Percentiles rank a stretch among this genome's conserved stretches.
These are phyloP conservation scores for Cheiracanthium punctorium DNA, from an alignment of 2,888 invertebrate species.

Conservation along the genomic window DNA sequence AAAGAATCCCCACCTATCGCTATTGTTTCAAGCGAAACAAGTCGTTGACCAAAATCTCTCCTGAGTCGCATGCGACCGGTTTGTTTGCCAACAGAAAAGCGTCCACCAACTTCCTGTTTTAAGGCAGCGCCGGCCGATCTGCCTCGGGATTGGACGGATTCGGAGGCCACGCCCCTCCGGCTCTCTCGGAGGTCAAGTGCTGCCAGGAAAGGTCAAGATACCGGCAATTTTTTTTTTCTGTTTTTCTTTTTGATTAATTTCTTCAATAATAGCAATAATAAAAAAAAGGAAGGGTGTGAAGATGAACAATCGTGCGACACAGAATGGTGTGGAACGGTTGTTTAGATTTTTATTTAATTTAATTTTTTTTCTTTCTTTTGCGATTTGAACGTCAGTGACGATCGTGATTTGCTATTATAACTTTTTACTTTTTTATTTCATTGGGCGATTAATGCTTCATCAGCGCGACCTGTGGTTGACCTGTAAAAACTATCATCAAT, in stretches of 20 bases:
- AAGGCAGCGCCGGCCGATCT: constrained; percentile 1
- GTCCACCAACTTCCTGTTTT: constrained; percentile 31
- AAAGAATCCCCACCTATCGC: background rate
- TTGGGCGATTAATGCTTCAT: too few relatives aligned
- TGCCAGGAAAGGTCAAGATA: background rate
- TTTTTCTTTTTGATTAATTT: too few relatives aligned
- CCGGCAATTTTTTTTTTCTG: background rate
- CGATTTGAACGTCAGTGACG: too few relatives aligned
- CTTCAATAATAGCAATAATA: too few relatives aligned
- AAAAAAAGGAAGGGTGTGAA: background rate
- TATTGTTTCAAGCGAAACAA: constrained; percentile 24
- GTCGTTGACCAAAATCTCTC: constrained; percentile 60
- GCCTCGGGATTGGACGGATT: background rate
- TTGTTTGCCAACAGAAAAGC: constrained; percentile 62
- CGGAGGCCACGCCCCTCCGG: constrained; percentile 21
- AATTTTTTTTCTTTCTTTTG: too few relatives aligned
- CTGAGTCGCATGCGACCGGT: constrained; percentile 40
- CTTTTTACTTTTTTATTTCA: too few relatives aligned
- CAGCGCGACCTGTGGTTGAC: too few relatives aligned
- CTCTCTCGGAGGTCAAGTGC: constrained; percentile 34
- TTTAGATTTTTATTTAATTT: too few relatives aligned
- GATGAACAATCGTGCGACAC: background rate
- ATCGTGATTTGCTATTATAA: too few relatives aligned
- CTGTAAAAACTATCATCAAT: too few relatives aligned
- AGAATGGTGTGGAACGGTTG: background rate